phyloP scores from a whole-genome alignment of 2,797 vertebrate species.

The Hybognathus amarus region DNA sequence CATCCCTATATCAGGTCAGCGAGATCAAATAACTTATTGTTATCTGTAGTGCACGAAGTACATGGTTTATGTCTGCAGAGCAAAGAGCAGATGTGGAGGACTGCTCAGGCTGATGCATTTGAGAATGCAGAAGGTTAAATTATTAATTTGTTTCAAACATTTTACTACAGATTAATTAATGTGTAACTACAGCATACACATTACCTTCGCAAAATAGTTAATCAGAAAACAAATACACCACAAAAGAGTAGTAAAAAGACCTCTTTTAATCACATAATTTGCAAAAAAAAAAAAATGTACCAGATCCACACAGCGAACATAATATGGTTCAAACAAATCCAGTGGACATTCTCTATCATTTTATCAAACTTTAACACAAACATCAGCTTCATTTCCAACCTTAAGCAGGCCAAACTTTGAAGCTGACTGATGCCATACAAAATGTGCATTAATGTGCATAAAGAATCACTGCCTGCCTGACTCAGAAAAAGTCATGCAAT shows the following conservation, averaged over 20 bases:
- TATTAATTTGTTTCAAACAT: background rate
- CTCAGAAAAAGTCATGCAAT: slow-evolving; percentile 10
- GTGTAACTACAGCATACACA: background rate
- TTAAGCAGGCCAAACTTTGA: slow-evolving; percentile 8
- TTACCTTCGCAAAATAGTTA: background rate
- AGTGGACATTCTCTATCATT: slow-evolving; percentile 26
- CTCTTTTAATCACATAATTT: slow-evolving; percentile 74
- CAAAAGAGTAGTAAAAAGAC: slow-evolving; percentile 64
- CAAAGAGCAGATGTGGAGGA: slow-evolving; percentile 44
- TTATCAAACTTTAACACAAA: slow-evolving; percentile 21
- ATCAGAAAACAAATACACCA: slow-evolving; percentile 17
- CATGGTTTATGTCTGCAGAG: slow-evolving; percentile 44
- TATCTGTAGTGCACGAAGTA: slow-evolving; percentile 49
- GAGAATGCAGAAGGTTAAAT: background rate
- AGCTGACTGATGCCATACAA: slow-evolving; percentile 2
- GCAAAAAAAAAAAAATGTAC: slow-evolving; percentile 61
- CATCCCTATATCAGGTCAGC: background rate
- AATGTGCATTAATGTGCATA: slow-evolving; percentile 38
- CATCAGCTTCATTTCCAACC: slow-evolving; percentile 19
- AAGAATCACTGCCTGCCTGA: slow-evolving; percentile 35
- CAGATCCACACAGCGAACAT: slow-evolving; percentile 40
- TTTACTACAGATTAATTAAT: background rate
- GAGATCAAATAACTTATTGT: slow-evolving; percentile 19
- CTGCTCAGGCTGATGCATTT: background rate
- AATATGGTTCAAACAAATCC: slow-evolving; percentile 17